Percentiles rank a stretch among this genome's conserved stretches.
Conservation (phyloP, 2,888 invertebrate species). For the Cyaniris semiargus region DNA sequence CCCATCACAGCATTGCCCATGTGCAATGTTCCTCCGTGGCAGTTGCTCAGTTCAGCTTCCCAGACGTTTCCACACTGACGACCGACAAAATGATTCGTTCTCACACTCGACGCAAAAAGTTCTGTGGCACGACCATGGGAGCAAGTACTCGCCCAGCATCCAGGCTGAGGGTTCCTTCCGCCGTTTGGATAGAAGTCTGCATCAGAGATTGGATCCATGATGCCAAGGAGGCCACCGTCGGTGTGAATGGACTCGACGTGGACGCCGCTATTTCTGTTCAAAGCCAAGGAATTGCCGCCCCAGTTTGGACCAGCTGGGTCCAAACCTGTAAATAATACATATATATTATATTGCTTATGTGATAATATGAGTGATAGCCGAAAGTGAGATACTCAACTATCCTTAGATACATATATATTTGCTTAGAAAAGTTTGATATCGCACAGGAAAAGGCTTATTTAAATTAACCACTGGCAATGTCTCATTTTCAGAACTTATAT, state of each 20-base stretch:
- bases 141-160: slow-evolving; percentile 47
- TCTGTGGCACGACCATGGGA: slow-evolving; percentile 48
- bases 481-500: too few species aligned
- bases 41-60: slow-evolving; percentile 44
- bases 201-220: slow-evolving; percentile 46
- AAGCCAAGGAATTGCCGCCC: slow-evolving; percentile 43
- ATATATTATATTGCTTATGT: not conserved
- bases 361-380: not conserved
- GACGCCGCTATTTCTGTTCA: slow-evolving; percentile 44
- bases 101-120: slow-evolving; percentile 48
- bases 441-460: too few species aligned
- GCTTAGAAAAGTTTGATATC: too few species aligned
- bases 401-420: too few species aligned
- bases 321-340: slow-evolving; percentile 31
- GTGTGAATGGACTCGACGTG: slow-evolving; percentile 54
- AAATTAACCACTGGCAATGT: too few species aligned
- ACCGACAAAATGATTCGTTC: slow-evolving; percentile 46
- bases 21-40: slow-evolving; percentile 42
- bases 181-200: slow-evolving; percentile 54
- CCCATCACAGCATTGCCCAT: slow-evolving; percentile 46
- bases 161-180: slow-evolving; percentile 49
- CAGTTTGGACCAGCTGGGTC: slow-evolving; percentile 44
- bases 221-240: slow-evolving; percentile 49
- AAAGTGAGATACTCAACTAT: not conserved
- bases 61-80: slow-evolving; percentile 44